Percentiles rank a stretch among this genome's conserved stretches.
Evolutionary conservation across 35 echinoderm and acorn worm genomes (phyloP).

Genomic region (Nesometra sesokonis): DNA sequence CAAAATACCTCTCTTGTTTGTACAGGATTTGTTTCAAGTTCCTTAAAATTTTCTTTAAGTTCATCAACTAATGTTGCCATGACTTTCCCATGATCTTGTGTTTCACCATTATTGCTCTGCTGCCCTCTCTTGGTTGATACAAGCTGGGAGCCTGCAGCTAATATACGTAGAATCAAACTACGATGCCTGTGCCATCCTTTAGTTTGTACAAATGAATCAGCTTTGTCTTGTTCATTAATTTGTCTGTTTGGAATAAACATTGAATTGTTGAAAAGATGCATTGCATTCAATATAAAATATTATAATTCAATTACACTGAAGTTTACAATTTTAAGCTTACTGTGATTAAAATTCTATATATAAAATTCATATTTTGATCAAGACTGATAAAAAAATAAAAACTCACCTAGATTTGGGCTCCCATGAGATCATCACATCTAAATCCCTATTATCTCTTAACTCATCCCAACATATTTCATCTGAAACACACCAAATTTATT

Average conservation of each 20-base stretch:
- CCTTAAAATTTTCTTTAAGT: not conserved
- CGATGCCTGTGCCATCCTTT: conserved; percentile 63
- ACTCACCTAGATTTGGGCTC: conserved; percentile 54
- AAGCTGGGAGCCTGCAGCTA: conserved; percentile 56
- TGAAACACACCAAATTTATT: conserved; percentile 19
- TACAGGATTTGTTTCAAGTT: not conserved
- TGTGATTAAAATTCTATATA: too few relatives aligned
- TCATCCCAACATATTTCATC: conserved; percentile 78
- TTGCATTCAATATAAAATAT: too few relatives aligned
- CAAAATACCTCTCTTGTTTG: not conserved
- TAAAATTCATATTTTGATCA: too few relatives aligned
- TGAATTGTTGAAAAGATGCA: too few relatives aligned
- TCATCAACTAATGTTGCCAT: not conserved
- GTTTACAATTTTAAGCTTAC: too few relatives aligned
- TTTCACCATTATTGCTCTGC: not conserved
- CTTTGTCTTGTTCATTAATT: conserved; percentile 37
- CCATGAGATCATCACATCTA: conserved; percentile 64
- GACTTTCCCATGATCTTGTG: not conserved
- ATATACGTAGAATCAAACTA: conserved; percentile 25
- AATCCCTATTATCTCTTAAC: conserved; percentile 79
- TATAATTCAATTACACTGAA: too few relatives aligned
- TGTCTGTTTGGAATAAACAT: conserved; percentile 15
- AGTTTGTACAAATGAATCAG: conserved; percentile 40
- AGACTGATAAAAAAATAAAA: not conserved
- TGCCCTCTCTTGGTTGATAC: not conserved